Evolutionary conservation across 2,797 vertebrate species (phyloP).

Genomic region (Lindbergichthys nudifrons): DNA sequence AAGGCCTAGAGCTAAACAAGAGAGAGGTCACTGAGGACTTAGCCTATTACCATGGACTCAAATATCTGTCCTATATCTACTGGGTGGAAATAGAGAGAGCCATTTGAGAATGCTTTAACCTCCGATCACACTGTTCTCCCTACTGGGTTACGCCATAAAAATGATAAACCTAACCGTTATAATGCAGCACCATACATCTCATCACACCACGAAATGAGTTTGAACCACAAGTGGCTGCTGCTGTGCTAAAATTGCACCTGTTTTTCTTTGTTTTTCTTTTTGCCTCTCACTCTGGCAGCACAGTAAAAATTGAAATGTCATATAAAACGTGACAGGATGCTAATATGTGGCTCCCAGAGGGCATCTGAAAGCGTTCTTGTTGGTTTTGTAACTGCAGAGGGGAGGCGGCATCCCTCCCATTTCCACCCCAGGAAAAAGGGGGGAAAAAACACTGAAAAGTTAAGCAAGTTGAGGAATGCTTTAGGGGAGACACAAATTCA

Average conservation of each 20-base stretch:
- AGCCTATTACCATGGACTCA: conserved; percentile 74
- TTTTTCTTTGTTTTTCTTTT: conserved; percentile 77
- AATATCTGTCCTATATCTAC: conserved; percentile 81
- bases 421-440: conserved; percentile 56
- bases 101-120: conserved; percentile 78
- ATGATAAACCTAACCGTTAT: conserved; percentile 76
- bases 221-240: conserved; percentile 73
- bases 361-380: conserved; percentile 77
- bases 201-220: conserved; percentile 74
- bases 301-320: conserved; percentile 83
- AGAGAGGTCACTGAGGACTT: conserved; percentile 78
- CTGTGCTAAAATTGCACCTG: conserved; percentile 83
- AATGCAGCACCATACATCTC: conserved; percentile 68
- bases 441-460: conserved; percentile 42
- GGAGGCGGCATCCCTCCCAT: conserved; percentile 60
- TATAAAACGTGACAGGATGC: conserved; percentile 83
- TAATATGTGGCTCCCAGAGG: conserved; percentile 83
- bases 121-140: conserved; percentile 73
- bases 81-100: conserved; percentile 65
- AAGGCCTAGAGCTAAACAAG: conserved; percentile 81
- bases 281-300: conserved; percentile 66
- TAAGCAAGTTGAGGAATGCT: conserved; percentile 58
- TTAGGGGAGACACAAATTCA: conserved; percentile 54
- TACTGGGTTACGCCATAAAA: conserved; percentile 72
- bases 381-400: conserved; percentile 79